These are phyloP conservation scores for Macaca mulatta DNA, from an alignment of 2,113 vertebrate genomes.

Conservation along the genomic window DNA sequence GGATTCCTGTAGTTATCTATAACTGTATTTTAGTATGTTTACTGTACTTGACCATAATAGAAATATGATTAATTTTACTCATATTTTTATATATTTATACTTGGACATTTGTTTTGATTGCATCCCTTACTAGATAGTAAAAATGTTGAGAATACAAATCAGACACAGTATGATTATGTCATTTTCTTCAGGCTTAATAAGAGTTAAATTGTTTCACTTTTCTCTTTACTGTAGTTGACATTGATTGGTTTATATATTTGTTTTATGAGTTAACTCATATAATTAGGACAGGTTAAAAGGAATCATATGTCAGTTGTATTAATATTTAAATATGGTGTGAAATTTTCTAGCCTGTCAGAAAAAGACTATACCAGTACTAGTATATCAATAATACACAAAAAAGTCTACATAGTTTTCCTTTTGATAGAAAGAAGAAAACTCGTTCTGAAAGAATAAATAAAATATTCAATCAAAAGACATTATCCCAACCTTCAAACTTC, in stretches of 20 bases:
- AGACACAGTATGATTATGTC: neutral
- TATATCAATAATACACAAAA: neutral
- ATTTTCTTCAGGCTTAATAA: neutral
- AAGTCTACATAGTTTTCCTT: neutral
- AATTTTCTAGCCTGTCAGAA: neutral
- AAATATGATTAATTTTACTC: neutral
- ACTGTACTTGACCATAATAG: neutral
- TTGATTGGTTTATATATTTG: neutral
- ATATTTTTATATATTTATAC: neutral
- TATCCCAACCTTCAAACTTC: neutral
- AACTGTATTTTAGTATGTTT: neutral
- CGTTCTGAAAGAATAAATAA: neutral
- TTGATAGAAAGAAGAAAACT: neutral
- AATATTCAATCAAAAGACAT: neutral
- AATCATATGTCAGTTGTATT: neutral
- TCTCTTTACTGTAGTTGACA: neutral
- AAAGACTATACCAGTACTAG: neutral
- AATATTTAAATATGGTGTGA: neutral
- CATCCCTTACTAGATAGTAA: neutral
- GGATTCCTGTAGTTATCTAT: neutral
- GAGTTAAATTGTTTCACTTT: neutral
- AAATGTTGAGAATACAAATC: neutral
- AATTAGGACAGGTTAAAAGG: neutral
- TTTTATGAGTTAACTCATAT: neutral
- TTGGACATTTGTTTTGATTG: neutral